Evolutionary conservation across 1,140 invertebrate species (phyloP), one percentile per base, ranked within the genome.

Genomic region (Drosophila bocqueti): DNA sequence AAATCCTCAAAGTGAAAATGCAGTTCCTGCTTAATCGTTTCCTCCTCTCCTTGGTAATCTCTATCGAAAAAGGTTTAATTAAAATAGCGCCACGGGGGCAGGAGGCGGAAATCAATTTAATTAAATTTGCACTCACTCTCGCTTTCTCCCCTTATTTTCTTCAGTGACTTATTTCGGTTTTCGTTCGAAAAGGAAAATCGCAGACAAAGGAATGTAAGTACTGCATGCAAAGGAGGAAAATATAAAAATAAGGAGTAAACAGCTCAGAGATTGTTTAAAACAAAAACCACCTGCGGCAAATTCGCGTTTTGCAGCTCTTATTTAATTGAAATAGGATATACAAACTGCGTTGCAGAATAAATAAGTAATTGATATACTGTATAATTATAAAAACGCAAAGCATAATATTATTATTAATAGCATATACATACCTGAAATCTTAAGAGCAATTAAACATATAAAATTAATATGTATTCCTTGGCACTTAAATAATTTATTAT

Each of bases 291-390:
- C 79, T 67, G 72, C 36, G 49, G 68, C 40, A 21, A 63, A 50
- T 52, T 69, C 36, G 18, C 52, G 47, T 73, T 86, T 57, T 69
- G 60, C 62, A 66, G 64, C 65, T 65, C 42, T 75, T 40, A 76
- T 58, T 75, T 83, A 83, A 81, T 89, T 83, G 68, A 87, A 86
- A 89, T 58, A 61, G 24, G 11, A n/a, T 18, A 7, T 36, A 10
- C 7, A 21, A 38, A 31, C n/a, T 55, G 34, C 3, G 29, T 18
- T 15, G 9, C 15, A 16, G 34, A 38, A 36, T 1, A 15, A 15
- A n/a, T 29, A 54, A 42, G 10, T 10, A 43, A 6, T 16, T 3
- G 3, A 40, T 40, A 16, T 16, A 16, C 8, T 16, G 7, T 31
- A 31, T 31, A 31, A 7, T 7, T 31, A 31, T 8, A 31, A 7